These are phyloP conservation scores for Regulus satrapa DNA, from an alignment of 2,113 vertebrate species.

Conservation along the genomic window DNA sequence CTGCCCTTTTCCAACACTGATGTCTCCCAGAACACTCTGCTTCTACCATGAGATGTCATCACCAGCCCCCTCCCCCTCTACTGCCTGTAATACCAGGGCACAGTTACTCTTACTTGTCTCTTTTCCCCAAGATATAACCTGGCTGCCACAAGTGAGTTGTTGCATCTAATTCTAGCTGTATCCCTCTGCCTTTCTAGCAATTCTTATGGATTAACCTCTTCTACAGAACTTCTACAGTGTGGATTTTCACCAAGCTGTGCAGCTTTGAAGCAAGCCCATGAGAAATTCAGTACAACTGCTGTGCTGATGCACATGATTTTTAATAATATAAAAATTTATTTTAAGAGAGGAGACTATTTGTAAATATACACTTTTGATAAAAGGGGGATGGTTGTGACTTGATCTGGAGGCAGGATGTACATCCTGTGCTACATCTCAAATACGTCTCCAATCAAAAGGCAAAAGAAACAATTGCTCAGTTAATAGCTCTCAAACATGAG, in stretches of 20 bases:
- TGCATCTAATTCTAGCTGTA: background rate
- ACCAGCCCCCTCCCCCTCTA: background rate
- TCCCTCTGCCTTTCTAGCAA: background rate
- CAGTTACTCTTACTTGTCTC: background rate
- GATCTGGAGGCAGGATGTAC: background rate
- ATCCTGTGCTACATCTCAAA: background rate
- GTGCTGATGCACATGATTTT: background rate
- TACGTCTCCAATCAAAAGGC: background rate
- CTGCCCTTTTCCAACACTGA: background rate
- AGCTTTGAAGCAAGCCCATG: background rate
- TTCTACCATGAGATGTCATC: background rate
- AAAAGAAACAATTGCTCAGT: background rate
- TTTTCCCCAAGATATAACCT: background rate
- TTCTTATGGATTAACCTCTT: background rate
- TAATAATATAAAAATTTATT: background rate
- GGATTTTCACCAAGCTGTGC: background rate
- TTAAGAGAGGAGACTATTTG: background rate
- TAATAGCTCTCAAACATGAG: background rate
- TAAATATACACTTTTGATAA: background rate
- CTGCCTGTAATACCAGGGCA: background rate
- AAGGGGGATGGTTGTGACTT: background rate
- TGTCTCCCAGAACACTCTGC: background rate
- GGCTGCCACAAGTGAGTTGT: background rate
- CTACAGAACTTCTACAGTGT: background rate
- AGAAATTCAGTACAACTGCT: background rate